phyloP scores from a whole-genome alignment of 30 jellyfish, hydroid and myxozoan species.

The Nemopilema nomurai region DNA sequence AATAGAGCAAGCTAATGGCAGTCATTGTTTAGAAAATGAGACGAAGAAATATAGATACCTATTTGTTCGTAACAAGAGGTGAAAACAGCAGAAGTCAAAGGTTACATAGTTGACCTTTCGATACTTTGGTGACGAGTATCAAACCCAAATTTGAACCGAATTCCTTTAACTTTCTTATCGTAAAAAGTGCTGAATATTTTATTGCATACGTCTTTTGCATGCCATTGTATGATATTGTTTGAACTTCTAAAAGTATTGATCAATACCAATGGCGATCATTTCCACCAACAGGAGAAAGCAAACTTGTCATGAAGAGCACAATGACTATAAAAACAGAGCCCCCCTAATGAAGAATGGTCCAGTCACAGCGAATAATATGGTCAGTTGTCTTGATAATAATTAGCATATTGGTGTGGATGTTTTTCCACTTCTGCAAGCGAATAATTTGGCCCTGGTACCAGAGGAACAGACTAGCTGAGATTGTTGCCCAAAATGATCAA shows the following conservation, averaged over 20 bases:
- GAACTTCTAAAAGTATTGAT: too few relatives aligned
- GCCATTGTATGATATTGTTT: too few relatives aligned
- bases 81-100: background rate
- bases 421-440: conserved; percentile 7
- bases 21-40: background rate
- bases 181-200: background rate
- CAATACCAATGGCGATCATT: too few relatives aligned
- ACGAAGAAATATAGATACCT: background rate
- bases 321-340: background rate
- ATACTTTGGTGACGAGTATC: background rate
- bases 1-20: background rate
- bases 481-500: background rate
- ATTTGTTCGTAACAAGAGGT: background rate
- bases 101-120: background rate
- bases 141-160: background rate
- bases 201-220: too few relatives aligned
- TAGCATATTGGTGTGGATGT: conserved; percentile 6
- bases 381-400: background rate
- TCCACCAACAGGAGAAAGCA: background rate
- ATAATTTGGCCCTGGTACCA: conserved; percentile 13
- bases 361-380: conserved; percentile 3
- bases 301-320: background rate
- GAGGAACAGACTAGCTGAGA: background rate
- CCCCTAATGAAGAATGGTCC: background rate
- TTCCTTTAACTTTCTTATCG: background rate